Percentiles rank a stretch among this genome's conserved stretches.
These are phyloP conservation scores for Mus musculus DNA, from an alignment of 2,113 vertebrate genomes.

Conservation along the genomic window DNA sequence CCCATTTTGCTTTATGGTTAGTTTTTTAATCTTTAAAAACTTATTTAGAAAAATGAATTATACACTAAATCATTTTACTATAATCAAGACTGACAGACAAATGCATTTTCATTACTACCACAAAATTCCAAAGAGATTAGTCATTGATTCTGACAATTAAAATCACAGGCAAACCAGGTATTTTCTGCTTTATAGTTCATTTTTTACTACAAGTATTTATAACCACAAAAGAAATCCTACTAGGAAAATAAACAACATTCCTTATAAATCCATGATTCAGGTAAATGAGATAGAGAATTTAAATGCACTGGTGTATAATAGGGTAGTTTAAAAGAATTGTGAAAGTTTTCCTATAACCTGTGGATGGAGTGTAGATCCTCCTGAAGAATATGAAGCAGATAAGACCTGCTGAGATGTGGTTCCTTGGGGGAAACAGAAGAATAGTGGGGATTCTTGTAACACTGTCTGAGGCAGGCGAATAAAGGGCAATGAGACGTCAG, in stretches of 20 bases:
- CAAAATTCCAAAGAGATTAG: slow-evolving; percentile 54
- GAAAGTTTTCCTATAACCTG: slow-evolving; percentile 90
- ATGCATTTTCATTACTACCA: slow-evolving; percentile 40
- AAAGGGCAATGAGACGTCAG: slow-evolving; percentile 88
- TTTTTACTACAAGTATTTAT: slow-evolving; percentile 54
- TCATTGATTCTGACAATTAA: slow-evolving; percentile 50
- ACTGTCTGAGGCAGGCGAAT: slow-evolving; percentile 88
- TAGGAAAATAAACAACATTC: slow-evolving; percentile 63
- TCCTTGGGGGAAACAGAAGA: slow-evolving; percentile 90
- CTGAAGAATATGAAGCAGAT: slow-evolving; percentile 87
- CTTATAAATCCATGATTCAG: slow-evolving; percentile 61
- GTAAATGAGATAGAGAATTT: slow-evolving; percentile 72
- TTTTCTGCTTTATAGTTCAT: slow-evolving; percentile 2
- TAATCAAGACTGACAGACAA: slow-evolving; percentile 35
- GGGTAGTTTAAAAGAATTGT: slow-evolving; percentile 80
- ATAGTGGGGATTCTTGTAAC: slow-evolving; percentile 89
- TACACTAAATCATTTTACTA: slow-evolving; percentile 34
- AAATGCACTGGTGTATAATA: slow-evolving; percentile 60
- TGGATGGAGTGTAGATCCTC: slow-evolving; percentile 87
- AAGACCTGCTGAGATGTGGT: slow-evolving; percentile 88
- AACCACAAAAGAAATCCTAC: slow-evolving; percentile 56
- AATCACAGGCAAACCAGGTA: slow-evolving; percentile 49
- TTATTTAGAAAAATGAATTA: slow-evolving; percentile 54
- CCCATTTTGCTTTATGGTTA: background rate
- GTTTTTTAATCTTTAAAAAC: background rate